phyloP scores from a whole-genome alignment of 2,797 vertebrate genomes.

The Arrhamphus sclerolepis region DNA sequence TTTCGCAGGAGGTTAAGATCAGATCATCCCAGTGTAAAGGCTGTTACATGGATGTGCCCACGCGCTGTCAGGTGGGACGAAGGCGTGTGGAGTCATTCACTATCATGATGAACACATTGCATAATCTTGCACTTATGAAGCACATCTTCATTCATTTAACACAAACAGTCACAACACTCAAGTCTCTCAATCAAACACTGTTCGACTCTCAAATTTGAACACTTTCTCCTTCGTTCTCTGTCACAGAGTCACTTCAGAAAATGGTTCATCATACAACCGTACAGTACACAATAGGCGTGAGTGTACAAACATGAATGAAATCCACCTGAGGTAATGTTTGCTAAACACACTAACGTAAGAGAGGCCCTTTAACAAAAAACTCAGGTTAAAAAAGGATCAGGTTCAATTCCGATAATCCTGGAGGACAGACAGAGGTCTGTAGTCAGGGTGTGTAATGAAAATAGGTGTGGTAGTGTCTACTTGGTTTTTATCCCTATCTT shows the following conservation, averaged over 20 bases:
- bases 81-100: conserved; percentile 69
- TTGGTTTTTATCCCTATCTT: conserved; percentile 67
- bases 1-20: conserved; percentile 51
- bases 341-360: conserved; percentile 65
- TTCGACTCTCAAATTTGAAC: conserved; percentile 3
- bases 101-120: conserved; percentile 58
- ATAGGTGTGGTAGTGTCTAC: conserved; percentile 56
- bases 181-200: conserved; percentile 17
- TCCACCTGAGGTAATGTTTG: conserved; percentile 70
- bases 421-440: conserved; percentile 46
- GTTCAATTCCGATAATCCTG: conserved; percentile 77
- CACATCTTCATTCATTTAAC: conserved; percentile 36
- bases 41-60: conserved; percentile 58
- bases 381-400: conserved; percentile 57
- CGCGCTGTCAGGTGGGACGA: conserved; percentile 69
- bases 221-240: not conserved
- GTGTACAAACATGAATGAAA: conserved; percentile 64
- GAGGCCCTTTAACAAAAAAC: conserved; percentile 69
- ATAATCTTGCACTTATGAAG: conserved; percentile 45
- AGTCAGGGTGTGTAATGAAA: conserved; percentile 52
- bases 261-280: not conserved
- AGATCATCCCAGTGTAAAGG: conserved; percentile 40
- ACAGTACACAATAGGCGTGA: conserved; percentile 40
- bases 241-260: conserved; percentile 1
- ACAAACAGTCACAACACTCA: conserved; percentile 5